These are phyloP conservation scores for Montipora cactus DNA, from an alignment of 64 coral and sea anemone species.

Conservation along the genomic window DNA sequence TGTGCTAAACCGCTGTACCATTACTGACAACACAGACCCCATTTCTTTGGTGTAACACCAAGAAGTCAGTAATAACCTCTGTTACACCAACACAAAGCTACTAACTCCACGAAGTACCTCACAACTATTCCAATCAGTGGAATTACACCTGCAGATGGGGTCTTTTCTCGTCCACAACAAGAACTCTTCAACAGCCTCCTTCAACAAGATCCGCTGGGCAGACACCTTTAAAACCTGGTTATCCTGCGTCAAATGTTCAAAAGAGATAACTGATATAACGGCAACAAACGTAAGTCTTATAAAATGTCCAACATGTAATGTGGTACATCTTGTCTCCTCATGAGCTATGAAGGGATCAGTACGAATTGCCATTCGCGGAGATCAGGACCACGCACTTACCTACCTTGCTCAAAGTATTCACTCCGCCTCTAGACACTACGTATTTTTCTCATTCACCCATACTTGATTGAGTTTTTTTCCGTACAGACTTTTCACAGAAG, in stretches of 20 bases:
- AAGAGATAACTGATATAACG: background rate
- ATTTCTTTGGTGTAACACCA: background rate
- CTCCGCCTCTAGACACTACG: background rate
- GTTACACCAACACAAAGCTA: background rate
- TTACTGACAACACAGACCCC: background rate
- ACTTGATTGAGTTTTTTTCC: no score
- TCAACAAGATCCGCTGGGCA: background rate
- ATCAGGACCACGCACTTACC: background rate
- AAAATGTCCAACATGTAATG: background rate
- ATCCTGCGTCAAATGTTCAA: background rate
- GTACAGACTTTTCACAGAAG: no score
- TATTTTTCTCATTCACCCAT: no score
- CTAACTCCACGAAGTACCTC: background rate
- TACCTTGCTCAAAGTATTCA: background rate
- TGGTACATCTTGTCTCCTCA: background rate
- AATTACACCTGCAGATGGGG: background rate
- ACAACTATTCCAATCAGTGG: background rate
- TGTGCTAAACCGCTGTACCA: background rate
- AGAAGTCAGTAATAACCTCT: background rate
- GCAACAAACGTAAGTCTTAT: background rate
- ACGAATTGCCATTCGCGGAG: background rate
- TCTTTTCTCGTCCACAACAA: background rate
- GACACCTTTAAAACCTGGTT: constrained; percentile 1
- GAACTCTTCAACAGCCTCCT: background rate
- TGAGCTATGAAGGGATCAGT: background rate